Evolutionary conservation across 2,888 invertebrate species (phyloP).

Genomic region (Flabesymbios commensalis): DNA sequence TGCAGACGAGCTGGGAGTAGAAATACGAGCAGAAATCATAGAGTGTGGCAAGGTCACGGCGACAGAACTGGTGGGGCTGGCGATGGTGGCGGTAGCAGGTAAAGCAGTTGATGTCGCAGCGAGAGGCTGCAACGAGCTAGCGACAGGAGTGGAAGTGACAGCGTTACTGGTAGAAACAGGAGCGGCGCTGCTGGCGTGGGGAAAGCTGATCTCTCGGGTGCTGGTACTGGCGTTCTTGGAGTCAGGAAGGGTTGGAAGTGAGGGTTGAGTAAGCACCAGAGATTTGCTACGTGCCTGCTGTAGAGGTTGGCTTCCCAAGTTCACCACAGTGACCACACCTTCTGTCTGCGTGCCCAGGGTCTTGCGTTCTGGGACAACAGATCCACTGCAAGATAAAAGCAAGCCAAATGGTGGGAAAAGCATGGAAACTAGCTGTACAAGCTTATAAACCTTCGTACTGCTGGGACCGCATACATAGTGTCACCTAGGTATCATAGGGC

Average conservation of each 20-base stretch:
- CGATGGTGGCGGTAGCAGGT: too few species aligned
- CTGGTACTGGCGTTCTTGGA: constrained; percentile 30
- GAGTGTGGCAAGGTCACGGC: too few species aligned
- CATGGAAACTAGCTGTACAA: neutral
- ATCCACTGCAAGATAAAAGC: constrained; percentile 1
- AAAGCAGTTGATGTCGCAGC: too few species aligned
- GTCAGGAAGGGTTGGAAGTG: constrained; percentile 14
- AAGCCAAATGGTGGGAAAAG: neutral
- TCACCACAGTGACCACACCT: constrained; percentile 56
- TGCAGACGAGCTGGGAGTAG: too few species aligned
- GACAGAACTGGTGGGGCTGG: too few species aligned
- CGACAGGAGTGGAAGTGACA: too few species aligned
- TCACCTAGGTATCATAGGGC: neutral
- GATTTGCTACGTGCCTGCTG: constrained; percentile 27
- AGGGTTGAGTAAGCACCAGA: constrained; percentile 11
- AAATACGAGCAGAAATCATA: too few species aligned
- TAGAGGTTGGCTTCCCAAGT: constrained; percentile 49
- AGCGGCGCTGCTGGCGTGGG: neutral
- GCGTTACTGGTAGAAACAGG: neutral
- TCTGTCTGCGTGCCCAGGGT: constrained; percentile 55
- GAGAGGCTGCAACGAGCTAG: too few species aligned
- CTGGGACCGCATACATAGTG: neutral
- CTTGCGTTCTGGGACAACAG: constrained; percentile 3
- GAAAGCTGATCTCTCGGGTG: constrained; percentile 25
- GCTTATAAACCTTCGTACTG: neutral